These are phyloP conservation scores for Apotomis capreana DNA, from an alignment of 2,888 invertebrate species.

Conservation along the genomic window DNA sequence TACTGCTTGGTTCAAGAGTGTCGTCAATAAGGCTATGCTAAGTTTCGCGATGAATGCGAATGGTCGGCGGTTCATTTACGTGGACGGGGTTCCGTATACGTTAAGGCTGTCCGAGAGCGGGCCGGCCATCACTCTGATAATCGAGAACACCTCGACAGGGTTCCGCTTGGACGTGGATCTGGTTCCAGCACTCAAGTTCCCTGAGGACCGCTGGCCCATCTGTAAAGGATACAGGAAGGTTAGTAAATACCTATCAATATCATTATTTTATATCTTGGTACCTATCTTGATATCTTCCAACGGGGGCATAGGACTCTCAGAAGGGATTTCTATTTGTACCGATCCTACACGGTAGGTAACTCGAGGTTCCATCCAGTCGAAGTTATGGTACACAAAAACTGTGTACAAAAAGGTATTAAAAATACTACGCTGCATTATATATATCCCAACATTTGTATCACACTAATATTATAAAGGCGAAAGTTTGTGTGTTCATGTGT, in stretches of 20 bases:
- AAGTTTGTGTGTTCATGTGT: too few species aligned
- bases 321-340: too few species aligned
- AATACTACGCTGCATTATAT: too few species aligned
- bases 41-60: conserved; percentile 47
- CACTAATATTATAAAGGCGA: too few species aligned
- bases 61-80: conserved; percentile 45
- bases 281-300: too few species aligned
- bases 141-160: conserved; percentile 55
- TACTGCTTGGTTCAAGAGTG: conserved; percentile 80
- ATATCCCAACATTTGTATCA: too few species aligned
- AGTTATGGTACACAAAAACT: too few species aligned
- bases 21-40: conserved; percentile 71
- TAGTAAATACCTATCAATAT: not conserved
- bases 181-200: conserved; percentile 80
- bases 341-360: too few species aligned
- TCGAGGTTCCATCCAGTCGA: too few species aligned
- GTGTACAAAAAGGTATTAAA: too few species aligned
- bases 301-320: too few species aligned
- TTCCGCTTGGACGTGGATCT: conserved; percentile 78
- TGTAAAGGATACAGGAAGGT: conserved; percentile 54
- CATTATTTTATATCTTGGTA: too few species aligned
- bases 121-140: conserved; percentile 81
- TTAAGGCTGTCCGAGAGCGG: conserved; percentile 65
- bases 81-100: conserved; percentile 68
- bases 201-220: conserved; percentile 70